Evolutionary conservation across 2,113 vertebrate species (phyloP), one percentile per base, ranked within the genome.

Genomic region (Pluvianellus socialis): DNA sequence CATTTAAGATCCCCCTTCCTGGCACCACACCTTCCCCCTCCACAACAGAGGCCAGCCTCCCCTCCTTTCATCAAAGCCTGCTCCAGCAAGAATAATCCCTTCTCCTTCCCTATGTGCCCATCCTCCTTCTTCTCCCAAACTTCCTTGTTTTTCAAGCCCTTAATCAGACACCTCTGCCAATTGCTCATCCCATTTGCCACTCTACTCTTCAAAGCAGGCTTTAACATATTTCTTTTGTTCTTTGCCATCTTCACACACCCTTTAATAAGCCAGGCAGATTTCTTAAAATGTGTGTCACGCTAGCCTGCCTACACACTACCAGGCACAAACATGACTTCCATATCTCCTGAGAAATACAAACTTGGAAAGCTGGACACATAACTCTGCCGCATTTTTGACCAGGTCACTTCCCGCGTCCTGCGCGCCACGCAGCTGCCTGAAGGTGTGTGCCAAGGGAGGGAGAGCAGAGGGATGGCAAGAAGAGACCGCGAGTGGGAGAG

Each of bases 211-310:
- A 61, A 73, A 77, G 65, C 49, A 95, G 62, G 62, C 58, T 94
- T 94, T 72, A 55, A 84, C 87, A 53, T 7, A 71, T 67, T 87
- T 72, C 80, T 33, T 95, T 97, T 95, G 91, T 91, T 92, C 84
- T 62, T 19, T 66, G 62, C 53, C 53, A 85, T 63, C 93, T 85
- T 59, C 92, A 75, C 90, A 94, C 90, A 49, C 87, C 89, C 81
- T 72, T 55, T 85, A 49, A 53, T 61, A 50, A 94, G 70, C 58
- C 5, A 3, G 44, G 56, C 18, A 85, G 40, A n/a, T 72, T 77
- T 77, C 63, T 72, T 28, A 14, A 70, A 55, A 61, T 22, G 14
- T 12, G 32, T 47, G 87, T 81, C 91, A 95, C 14, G 11, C 76
- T 30, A 24, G n/a, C 6, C 76, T 79, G 80, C 77, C 87, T 28